Conservation (phyloP, 2,888 invertebrate species). For the Bibio marci region DNA sequence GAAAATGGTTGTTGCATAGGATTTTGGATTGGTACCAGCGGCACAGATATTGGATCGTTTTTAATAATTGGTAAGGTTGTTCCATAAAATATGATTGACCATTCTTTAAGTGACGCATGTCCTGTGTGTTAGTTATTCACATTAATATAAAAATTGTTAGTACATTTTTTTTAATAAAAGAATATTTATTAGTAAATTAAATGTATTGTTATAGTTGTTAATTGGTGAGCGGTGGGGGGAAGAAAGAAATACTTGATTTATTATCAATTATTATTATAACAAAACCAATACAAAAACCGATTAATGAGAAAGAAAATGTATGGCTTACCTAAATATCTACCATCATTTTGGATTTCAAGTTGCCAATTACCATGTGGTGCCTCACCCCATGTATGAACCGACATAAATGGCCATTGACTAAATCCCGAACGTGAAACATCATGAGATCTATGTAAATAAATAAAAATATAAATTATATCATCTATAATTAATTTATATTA, state of each 20-base stretch:
- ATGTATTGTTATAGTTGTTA: too few species aligned
- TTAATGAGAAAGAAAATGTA: too few species aligned
- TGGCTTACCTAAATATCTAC: slow-evolving; percentile 62
- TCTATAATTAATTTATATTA: background rate
- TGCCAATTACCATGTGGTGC: slow-evolving; percentile 86
- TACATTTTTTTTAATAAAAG: too few species aligned
- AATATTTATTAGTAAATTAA: too few species aligned
- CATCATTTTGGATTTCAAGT: slow-evolving; percentile 90
- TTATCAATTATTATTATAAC: too few species aligned
- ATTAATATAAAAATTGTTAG: too few species aligned
- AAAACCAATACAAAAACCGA: background rate
- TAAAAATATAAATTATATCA: slow-evolving; percentile 9
- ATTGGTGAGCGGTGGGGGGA: too few species aligned
- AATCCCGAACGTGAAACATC: slow-evolving; percentile 87
- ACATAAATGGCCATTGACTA: slow-evolving; percentile 98
- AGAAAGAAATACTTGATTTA: too few species aligned
- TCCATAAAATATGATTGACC: slow-evolving; percentile 87
- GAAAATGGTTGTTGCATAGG: slow-evolving; percentile 23
- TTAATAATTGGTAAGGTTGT: slow-evolving; percentile 48
- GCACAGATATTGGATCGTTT: slow-evolving; percentile 39
- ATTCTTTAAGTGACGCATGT: slow-evolving; percentile 77
- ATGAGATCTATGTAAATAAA: slow-evolving; percentile 40
- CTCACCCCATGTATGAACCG: slow-evolving; percentile 98
- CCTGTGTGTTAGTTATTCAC: slow-evolving; percentile 32
- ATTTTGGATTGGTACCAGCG: slow-evolving; percentile 20